A percentile compares a stretch with the other conserved stretches of the same genome.
Evolutionary conservation across 1,140 invertebrate genomes (phyloP).

Genomic region (Drosophila lacertosa): DNA sequence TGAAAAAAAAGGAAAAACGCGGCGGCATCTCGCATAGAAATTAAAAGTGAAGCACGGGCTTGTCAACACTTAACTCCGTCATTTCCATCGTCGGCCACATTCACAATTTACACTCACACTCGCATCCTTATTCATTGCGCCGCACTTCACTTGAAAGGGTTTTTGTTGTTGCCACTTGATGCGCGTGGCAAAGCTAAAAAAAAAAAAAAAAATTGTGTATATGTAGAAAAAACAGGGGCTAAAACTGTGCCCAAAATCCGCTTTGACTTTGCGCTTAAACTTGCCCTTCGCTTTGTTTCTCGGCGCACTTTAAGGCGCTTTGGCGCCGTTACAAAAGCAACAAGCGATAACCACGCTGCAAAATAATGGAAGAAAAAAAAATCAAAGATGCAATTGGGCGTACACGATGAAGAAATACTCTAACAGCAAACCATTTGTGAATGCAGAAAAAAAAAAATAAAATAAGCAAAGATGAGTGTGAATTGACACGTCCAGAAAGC

Average conservation of each 20-base stretch:
- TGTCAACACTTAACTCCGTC: constrained; percentile 42
- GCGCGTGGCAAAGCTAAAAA: constrained; percentile 13
- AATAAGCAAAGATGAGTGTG: constrained; percentile 9
- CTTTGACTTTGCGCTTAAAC: constrained; percentile 65
- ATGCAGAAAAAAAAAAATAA: constrained; percentile 28
- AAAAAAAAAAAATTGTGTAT: constrained; percentile 6
- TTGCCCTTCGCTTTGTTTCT: constrained; percentile 67
- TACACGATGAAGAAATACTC: no score
- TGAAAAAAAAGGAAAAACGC: no score
- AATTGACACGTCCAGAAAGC: no score
- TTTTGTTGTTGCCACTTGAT: constrained; percentile 39
- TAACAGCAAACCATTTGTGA: no score
- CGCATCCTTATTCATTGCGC: constrained; percentile 5
- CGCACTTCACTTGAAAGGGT: constrained; percentile 35
- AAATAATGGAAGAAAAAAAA: constrained; percentile 18
- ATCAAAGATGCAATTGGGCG: no score
- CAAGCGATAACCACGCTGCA: constrained; percentile 40
- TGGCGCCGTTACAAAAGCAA: constrained; percentile 40
- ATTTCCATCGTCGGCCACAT: constrained; percentile 6
- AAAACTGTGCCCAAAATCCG: constrained; percentile 38
- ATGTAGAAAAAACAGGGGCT: not conserved
- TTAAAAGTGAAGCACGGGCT: constrained; percentile 59
- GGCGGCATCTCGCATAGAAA: constrained; percentile 38
- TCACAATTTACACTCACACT: constrained; percentile 1
- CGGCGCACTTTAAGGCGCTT: constrained; percentile 41